These are phyloP conservation scores for Pelodytes ibericus DNA, from an alignment of 2,797 vertebrate genomes.

Conservation along the genomic window DNA sequence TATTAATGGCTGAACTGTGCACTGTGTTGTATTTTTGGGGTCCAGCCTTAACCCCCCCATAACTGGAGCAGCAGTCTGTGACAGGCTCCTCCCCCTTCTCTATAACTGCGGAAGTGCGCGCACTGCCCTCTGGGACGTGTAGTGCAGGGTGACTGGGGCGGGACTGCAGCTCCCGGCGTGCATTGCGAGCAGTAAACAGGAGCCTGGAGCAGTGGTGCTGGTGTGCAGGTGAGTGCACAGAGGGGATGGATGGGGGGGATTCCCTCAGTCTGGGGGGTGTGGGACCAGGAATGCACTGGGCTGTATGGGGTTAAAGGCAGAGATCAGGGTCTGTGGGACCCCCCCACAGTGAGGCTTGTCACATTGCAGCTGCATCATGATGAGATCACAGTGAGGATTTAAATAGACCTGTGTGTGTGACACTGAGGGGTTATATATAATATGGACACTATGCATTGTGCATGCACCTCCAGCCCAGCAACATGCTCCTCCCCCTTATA, in stretches of 20 bases:
- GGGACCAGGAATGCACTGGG: too few species aligned
- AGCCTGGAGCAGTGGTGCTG: not conserved
- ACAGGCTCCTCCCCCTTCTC: not conserved
- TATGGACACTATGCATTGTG: too few species aligned
- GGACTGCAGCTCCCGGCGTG: conserved; percentile 27
- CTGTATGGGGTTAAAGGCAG: not conserved
- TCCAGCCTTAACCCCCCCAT: too few species aligned
- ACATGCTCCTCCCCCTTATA: too few species aligned
- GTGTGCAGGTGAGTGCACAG: conserved; percentile 15
- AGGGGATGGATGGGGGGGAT: too few species aligned
- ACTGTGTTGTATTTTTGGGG: too few species aligned
- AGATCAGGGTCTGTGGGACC: not conserved
- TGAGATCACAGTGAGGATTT: not conserved
- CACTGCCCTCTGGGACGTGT: conserved; percentile 11
- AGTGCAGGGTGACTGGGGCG: conserved; percentile 10
- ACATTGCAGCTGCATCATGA: not conserved
- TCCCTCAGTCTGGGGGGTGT: not conserved
- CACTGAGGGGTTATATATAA: too few species aligned
- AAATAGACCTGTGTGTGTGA: not conserved
- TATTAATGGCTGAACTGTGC: too few species aligned
- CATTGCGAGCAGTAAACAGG: conserved; percentile 42
- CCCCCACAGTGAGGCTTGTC: not conserved
- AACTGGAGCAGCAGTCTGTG: not conserved
- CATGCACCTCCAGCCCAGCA: too few species aligned
- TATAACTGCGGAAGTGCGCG: conserved; percentile 1